Evolutionary conservation across 2,113 vertebrate genomes (phyloP).

Genomic region (Muntiacus muntjak): DNA sequence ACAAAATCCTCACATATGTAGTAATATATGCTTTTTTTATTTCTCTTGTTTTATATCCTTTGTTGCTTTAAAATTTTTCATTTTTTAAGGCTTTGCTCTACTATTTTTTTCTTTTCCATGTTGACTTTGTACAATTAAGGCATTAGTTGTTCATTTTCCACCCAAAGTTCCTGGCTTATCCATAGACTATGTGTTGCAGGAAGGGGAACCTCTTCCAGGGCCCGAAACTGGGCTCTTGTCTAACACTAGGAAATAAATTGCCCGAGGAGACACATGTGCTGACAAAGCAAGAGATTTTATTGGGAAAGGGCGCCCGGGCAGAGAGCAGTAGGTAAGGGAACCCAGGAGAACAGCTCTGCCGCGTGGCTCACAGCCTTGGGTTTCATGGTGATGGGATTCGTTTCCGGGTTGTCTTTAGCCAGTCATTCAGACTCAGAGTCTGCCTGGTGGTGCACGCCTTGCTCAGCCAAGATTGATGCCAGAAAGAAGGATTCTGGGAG

Average conservation of each 20-base stretch:
- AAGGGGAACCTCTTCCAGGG: not conserved
- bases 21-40: not conserved
- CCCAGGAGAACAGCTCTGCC: not conserved
- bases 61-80: not conserved
- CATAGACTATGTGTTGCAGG: not conserved
- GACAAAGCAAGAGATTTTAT: not conserved
- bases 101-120: not conserved
- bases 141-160: not conserved
- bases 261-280: not conserved
- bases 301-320: not conserved
- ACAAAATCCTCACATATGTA: not conserved
- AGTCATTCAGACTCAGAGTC: not conserved
- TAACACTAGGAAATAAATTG: not conserved
- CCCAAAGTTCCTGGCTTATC: not conserved
- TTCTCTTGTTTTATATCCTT: not conserved
- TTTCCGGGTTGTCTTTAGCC: not conserved
- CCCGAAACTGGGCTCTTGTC: not conserved
- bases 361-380: rapidly evolving
- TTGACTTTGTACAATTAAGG: not conserved
- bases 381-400: not conserved
- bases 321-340: not conserved
- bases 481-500: not conserved
- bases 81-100: not conserved
- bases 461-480: not conserved
- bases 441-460: not conserved